Evolutionary conservation across 23 tunicate genomes (phyloP), one percentile per base, ranked within the genome.

Genomic region (Styela plicata): DNA sequence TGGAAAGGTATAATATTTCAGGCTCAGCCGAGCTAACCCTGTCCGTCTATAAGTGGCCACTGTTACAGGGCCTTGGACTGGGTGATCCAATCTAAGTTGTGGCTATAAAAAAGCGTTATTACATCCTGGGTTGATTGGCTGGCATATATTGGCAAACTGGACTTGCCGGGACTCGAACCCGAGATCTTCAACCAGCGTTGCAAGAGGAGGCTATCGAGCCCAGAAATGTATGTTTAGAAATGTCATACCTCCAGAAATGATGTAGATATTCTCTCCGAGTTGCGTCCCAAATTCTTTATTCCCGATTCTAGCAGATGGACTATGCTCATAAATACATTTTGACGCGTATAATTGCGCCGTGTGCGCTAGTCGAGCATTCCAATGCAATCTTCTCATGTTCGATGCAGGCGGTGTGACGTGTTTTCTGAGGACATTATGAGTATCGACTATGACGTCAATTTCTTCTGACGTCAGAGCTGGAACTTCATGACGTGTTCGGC

Each of bases 311-410:
- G 71, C 30, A 29, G 71, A 67, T 16, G 31, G 32, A 29, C 71
- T 67, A 29, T 67, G 71, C 24, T 27, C 71, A 67, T 67, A 67
- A 29, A 67, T 67, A 67, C 71, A 67, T 67, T 67, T 67, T 16
- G 32, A 25, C 17, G 31, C 71, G 71, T 67, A 67, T 22, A 29
- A 25, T 29, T 27, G 32, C 1, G 71, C 71, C 30, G 31, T 29
- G 17, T 1, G 31, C 16, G 71, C 71, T 0, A 67, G 71, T 67
- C 2, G 31, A 1, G 31, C 22, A 23, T 67, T 67, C 71, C 71
- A 67, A 16, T 29, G 71, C 71, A 67, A 18, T 25, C 71, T 21
- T 29, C 71, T 67, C 71, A 67, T 67, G 24, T 29, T 67, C 2
- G 71, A 27, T 67, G 71, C 71, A 67, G 31, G 31, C 0, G 71